Percentiles rank a stretch among this genome's conserved stretches.
These are phyloP conservation scores for Crypturellus tataupa DNA, from an alignment of 2,797 vertebrate genomes.

Conservation along the genomic window DNA sequence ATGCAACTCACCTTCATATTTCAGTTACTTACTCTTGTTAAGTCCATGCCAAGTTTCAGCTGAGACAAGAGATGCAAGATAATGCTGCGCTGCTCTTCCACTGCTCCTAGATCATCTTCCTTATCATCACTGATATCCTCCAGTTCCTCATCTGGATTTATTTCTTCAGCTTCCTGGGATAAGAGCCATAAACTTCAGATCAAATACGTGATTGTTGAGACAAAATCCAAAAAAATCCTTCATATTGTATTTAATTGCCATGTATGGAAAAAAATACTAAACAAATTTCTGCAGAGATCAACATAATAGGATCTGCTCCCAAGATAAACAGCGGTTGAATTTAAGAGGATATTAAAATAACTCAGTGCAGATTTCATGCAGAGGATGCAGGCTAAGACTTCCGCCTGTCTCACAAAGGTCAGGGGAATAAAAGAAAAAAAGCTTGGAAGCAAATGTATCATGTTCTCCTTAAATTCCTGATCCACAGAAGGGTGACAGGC, in stretches of 20 bases:
- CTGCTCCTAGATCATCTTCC: conserved; percentile 93
- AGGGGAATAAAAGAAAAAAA: background rate
- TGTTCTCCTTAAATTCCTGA: background rate
- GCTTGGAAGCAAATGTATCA: background rate
- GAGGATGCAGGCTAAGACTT: background rate
- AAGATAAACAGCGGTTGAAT: background rate
- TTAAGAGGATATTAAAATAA: background rate
- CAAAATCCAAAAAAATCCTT: background rate
- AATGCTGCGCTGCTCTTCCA: conserved; percentile 97
- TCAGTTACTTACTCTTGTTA: conserved; percentile 90
- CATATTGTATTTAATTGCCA: background rate
- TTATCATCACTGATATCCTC: conserved; percentile 88
- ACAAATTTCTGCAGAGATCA: background rate
- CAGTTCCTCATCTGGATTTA: conserved; percentile 90
- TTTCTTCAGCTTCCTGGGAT: conserved; percentile 90
- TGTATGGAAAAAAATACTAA: background rate
- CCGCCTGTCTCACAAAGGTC: background rate
- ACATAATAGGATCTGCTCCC: background rate
- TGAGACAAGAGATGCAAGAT: conserved; percentile 98
- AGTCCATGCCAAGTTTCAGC: conserved; percentile 99
- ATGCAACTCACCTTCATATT: background rate
- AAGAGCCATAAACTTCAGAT: conserved; percentile 9
- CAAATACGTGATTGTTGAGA: background rate
- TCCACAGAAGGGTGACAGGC: background rate
- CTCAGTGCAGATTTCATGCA: background rate